These are phyloP conservation scores for Nowickia ferox DNA, from an alignment of 2,888 invertebrate species.

Conservation along the genomic window DNA sequence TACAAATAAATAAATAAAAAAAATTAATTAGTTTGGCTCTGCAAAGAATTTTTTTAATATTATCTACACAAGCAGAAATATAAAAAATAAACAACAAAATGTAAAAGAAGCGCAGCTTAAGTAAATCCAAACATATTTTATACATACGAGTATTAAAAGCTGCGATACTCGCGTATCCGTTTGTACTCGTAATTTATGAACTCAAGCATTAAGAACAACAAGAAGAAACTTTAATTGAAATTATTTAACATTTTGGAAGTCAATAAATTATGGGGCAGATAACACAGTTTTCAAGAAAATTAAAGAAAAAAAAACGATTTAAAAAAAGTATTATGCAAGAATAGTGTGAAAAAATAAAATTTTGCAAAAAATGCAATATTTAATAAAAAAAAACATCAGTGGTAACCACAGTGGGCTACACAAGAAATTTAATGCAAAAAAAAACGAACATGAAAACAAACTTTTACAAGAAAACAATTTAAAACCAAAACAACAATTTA, in stretches of 20 bases:
- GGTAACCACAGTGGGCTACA: not conserved
- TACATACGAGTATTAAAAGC: conserved; percentile 16
- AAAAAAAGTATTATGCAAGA: conserved; percentile 17
- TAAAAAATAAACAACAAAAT: conserved; percentile 20
- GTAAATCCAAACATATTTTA: not conserved
- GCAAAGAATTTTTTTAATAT: conserved; percentile 53
- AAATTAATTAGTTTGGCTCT: conserved; percentile 52
- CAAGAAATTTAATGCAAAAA: not conserved
- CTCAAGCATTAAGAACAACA: conserved; percentile 41
- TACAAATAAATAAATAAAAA: conserved; percentile 14
- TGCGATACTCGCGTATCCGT: conserved; percentile 27
- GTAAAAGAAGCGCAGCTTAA: too few relatives aligned
- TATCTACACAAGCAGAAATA: conserved; percentile 12
- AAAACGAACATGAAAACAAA: not conserved
- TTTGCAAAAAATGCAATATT: conserved; percentile 26
- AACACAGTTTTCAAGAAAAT: conserved; percentile 28
- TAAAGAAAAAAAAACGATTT: conserved; percentile 9
- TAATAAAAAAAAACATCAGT: conserved; percentile 23
- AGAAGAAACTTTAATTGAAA: conserved; percentile 44
- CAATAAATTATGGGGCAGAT: conserved; percentile 46
- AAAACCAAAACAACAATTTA: not conserved
- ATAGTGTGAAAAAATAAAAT: conserved; percentile 2
- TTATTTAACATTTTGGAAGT: conserved; percentile 58
- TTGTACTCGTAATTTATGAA: conserved; percentile 41
- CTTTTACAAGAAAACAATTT: conserved; percentile 5